Evolutionary conservation across 2,113 vertebrate species (phyloP).

Genomic region (Fulmarus glacialis): DNA sequence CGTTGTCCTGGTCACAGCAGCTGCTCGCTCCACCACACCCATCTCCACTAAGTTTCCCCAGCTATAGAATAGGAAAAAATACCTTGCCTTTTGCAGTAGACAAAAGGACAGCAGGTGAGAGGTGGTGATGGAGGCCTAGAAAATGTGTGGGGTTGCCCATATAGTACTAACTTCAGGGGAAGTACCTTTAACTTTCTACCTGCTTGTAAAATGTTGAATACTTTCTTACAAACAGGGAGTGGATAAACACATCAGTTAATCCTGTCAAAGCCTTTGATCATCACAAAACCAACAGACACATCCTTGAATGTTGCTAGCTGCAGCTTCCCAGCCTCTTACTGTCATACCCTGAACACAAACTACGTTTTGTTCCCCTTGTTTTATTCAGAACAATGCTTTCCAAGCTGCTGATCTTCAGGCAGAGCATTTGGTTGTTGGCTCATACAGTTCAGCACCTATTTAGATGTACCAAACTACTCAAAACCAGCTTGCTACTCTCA

Average conservation of each 20-base stretch:
- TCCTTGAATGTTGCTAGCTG: neutral
- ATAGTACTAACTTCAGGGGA: neutral
- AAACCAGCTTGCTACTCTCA: neutral
- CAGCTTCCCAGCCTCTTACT: neutral
- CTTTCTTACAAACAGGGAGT: neutral
- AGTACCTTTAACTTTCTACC: neutral
- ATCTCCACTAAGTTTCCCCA: neutral
- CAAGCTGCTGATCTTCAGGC: neutral
- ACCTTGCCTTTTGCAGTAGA: neutral
- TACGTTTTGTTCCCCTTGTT: neutral
- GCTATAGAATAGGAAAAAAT: neutral
- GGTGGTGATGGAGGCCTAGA: neutral
- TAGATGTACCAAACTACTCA: neutral
- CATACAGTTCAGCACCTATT: too few relatives aligned
- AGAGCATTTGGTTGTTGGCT: neutral
- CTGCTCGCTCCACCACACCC: neutral
- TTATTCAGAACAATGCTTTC: neutral
- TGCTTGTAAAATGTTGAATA: neutral
- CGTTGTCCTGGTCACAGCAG: neutral
- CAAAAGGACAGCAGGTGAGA: neutral
- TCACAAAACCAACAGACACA: neutral
- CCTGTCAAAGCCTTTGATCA: neutral
- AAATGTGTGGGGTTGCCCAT: neutral
- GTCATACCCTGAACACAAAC: neutral
- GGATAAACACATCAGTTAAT: neutral